Evolutionary conservation across 2,797 vertebrate species (phyloP), one percentile per base, ranked within the genome.

Genomic region (Sternarchorhynchus goeldii): DNA sequence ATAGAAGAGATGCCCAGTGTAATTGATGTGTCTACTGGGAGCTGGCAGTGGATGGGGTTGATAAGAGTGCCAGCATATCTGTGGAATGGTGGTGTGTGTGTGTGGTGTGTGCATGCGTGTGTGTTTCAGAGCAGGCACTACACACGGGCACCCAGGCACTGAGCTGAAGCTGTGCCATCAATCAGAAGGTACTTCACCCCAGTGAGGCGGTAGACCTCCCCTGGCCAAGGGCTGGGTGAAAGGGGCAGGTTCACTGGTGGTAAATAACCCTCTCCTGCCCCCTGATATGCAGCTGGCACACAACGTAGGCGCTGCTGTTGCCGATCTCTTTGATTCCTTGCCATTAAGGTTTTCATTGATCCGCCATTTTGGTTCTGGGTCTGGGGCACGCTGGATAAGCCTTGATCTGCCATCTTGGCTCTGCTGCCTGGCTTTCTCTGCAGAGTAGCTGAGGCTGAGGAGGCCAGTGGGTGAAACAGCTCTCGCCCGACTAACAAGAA

Each of bases 161-260:
- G 80, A 81, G 88, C 90, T 91, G 91, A 92, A 91, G 90, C 87
- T 84, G 71, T 93, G 92, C 92, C 91, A 93, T 93, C 91, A 93
- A 93, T 94, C 92, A 93, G 92, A 87, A 89, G 91, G 90, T 93
- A 91, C 91, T 93, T 93, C 92, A 92, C 90, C 89, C 90, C 90
- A 88, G 86, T 88, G 86, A 91, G 90, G 90, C 92, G 92, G 89
- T 87, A 73, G 88, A 88, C 90, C 90, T 87, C 85, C 89, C 86
- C 84, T 88, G 85, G 86, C 86, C 67, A 81, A 85, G 86, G 91
- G 89, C 88, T 85, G 86, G 85, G 87, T 88, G 87, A 90, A 88
- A 84, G 59, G 65, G 62, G 74, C 56, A 41, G 69, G 25, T 69
- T 83, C 62, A 39, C 71, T 75, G 70, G 71, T 72, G 66, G 73